phyloP scores from a whole-genome alignment of 2,888 invertebrate genomes.

The Drosophila yooni region DNA sequence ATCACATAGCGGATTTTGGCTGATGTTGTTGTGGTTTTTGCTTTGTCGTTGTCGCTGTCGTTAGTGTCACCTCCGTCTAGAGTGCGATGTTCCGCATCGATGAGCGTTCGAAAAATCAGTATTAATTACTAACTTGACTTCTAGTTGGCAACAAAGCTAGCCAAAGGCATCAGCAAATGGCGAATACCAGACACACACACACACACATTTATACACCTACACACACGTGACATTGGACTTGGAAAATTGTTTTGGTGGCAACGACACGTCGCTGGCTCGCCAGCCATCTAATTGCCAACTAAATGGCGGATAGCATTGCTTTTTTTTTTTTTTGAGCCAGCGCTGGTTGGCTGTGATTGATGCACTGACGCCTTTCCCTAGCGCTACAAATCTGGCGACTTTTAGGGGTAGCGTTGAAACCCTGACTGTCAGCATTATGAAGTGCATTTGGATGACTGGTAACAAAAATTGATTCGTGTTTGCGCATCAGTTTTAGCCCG shows the following conservation, averaged over 20 bases:
- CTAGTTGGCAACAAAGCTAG: conserved; percentile 41
- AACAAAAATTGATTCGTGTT: conserved; percentile 8
- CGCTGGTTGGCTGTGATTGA: conserved; percentile 44
- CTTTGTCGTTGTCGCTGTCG: conserved; percentile 11
- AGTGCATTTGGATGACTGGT: conserved; percentile 4
- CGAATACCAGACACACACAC: conserved; percentile 33
- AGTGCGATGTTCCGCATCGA: conserved; percentile 66
- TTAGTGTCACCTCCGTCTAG: conserved; percentile 53
- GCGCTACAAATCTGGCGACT: conserved; percentile 1
- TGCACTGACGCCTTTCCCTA: conserved; percentile 31
- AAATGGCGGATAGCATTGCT: conserved; percentile 43
- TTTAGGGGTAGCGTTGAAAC: not conserved
- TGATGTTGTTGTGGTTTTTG: conserved; percentile 17
- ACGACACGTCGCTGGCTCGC: conserved; percentile 17
- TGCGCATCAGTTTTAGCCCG: conserved; percentile 2
- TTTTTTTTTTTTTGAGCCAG: conserved; percentile 13
- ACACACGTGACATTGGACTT: conserved; percentile 6
- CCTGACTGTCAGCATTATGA: conserved; percentile 4
- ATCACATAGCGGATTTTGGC: conserved; percentile 9
- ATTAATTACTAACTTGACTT: conserved; percentile 76
- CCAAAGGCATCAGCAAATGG: conserved; percentile 32
- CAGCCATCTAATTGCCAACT: conserved; percentile 44
- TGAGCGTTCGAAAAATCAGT: conserved; percentile 65
- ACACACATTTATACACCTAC: not conserved
- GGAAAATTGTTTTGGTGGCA: conserved; percentile 55